A percentile compares a stretch with the other conserved stretches of the same genome.
Evolutionary conservation across 2,888 invertebrate species (phyloP).

Genomic region (Caenorhabditis sp.): DNA sequence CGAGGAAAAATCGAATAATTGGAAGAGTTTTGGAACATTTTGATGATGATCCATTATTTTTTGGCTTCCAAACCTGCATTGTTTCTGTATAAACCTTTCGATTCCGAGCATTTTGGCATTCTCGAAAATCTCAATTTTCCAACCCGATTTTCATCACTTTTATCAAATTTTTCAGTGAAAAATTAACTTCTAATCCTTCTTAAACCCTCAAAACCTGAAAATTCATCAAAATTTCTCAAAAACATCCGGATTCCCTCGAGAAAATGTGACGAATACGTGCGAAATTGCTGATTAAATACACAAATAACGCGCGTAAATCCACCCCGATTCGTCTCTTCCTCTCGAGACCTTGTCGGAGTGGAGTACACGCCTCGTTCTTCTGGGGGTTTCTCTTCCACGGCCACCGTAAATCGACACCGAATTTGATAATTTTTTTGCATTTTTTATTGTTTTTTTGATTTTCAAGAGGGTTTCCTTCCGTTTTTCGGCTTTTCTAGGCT

Average conservation of each 20-base stretch:
- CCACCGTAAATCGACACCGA: conserved; percentile 48
- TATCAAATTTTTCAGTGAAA: not conserved
- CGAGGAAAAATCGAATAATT: too few relatives aligned
- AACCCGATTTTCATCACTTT: not conserved
- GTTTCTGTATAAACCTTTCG: too few relatives aligned
- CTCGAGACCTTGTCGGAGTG: conserved; percentile 35
- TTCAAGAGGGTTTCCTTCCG: conserved; percentile 9
- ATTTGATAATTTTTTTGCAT: not conserved
- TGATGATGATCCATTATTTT: too few relatives aligned
- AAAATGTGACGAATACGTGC: not conserved
- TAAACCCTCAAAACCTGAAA: not conserved
- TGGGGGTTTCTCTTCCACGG: conserved; percentile 12
- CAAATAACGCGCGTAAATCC: conserved; percentile 17
- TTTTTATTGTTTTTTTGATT: conserved; percentile 23
- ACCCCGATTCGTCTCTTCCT: conserved; percentile 23
- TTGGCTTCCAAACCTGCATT: too few relatives aligned
- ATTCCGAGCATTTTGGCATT: too few relatives aligned
- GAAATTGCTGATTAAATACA: not conserved
- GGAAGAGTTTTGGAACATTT: too few relatives aligned
- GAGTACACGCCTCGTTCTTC: conserved; percentile 26
- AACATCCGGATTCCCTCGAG: not conserved
- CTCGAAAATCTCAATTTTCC: not conserved
- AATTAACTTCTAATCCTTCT: not conserved
- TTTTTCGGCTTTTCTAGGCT: conserved; percentile 2
- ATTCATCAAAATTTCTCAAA: not conserved